Conservation (phyloP, 1,140 invertebrate species). For the Zeugodacus cucurbitae region DNA sequence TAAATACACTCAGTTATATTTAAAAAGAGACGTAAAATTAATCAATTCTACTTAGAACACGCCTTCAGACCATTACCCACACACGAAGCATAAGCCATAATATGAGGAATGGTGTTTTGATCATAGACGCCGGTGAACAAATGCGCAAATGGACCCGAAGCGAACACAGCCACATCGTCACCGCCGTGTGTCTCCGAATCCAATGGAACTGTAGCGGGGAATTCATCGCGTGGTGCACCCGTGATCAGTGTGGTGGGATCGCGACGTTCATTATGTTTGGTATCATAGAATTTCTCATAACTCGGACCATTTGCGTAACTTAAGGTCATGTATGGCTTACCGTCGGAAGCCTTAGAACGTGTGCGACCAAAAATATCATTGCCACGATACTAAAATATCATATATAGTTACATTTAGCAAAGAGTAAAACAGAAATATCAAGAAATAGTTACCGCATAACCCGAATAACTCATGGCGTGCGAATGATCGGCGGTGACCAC, state of each 20-base stretch:
- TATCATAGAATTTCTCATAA: conserved; percentile 63
- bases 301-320: conserved; percentile 79
- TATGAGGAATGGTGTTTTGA: conserved; percentile 81
- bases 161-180: conserved; percentile 76
- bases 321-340: conserved; percentile 75
- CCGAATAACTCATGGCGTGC: conserved; percentile 75
- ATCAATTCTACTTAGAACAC: conserved; percentile 44
- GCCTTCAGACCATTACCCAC: conserved; percentile 64
- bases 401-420: neutral
- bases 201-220: conserved; percentile 68
- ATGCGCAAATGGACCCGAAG: conserved; percentile 75
- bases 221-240: conserved; percentile 54
- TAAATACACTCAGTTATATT: too few species aligned
- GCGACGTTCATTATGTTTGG: conserved; percentile 54
- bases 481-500: conserved; percentile 79
- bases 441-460: conserved; percentile 70
- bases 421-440: neutral
- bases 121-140: conserved; percentile 81
- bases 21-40: neutral
- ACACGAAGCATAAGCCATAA: conserved; percentile 76
- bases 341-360: conserved; percentile 62
- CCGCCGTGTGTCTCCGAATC: conserved; percentile 74
- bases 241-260: conserved; percentile 56
- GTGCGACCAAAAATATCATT: conserved; percentile 67
- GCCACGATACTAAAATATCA: conserved; percentile 65